Base-by-base conservation (phyloP, 2,797 vertebrate species). In the Pangasius sanitwongsei region DNA sequence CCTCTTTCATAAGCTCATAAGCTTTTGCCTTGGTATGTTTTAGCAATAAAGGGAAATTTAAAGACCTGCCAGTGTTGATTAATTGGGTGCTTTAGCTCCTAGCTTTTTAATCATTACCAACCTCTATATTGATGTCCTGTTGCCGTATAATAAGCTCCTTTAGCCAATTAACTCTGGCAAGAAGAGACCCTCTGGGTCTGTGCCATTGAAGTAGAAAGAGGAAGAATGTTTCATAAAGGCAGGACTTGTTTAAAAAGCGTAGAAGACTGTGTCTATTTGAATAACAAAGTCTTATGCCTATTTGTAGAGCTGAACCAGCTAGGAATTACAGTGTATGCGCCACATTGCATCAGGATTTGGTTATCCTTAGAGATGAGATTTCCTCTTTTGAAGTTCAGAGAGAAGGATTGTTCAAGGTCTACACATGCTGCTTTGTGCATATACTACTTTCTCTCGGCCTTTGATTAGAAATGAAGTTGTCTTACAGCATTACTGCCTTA, bases 121-220 rank as follows among this genome's bases (percentile, higher is more conserved):
- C 87, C 87, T 92, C 84, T 90, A 23, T 78, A 96, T 94, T 83
- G 95, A 96, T 95, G 93, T 93, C 59, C 92, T 91, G 90, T 89
- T 91, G 86, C 87, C 91, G 65, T 87, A 90, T 86, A 91, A 87
- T 91, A 92, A 92, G 91, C 89, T 92, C 93, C 93, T 91, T 91
- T 93, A 92, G 87, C 83, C 87, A 94, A 95, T 94, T 94, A 95
- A 92, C 91, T 93, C 72, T 87, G 91, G 91, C 93, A 94, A 94
- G 91, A 81, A 87, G 88, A 87, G 65, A 88, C 88, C 87, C 91
- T 89, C 61, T 83, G 77, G 89, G 83, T 86, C 86, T 87, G 41
- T 81, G 63, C 34, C 83, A 87, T 8, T 90, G 84, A 89, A 89
- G 63, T 57, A 85, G 80, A 83, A 67, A 89, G 72, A 48, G 57